Percentiles rank a stretch among this genome's conserved stretches.
phyloP scores from a whole-genome alignment of 2,797 vertebrate genomes.

The Helicolenus hilgendorfi region DNA sequence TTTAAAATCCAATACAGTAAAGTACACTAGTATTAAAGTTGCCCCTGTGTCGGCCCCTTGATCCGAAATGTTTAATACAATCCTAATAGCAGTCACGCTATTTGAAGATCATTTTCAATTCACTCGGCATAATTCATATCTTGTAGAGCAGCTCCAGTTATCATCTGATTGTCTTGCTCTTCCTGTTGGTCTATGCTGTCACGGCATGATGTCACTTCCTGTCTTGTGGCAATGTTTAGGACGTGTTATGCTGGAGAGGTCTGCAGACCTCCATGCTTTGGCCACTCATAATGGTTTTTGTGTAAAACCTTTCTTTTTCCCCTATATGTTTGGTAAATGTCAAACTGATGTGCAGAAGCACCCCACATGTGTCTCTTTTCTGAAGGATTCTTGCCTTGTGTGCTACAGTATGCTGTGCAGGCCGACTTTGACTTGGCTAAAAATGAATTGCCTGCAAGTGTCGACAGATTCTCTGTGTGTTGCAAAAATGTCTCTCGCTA shows the following conservation, averaged over 20 bases:
- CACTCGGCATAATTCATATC: slow-evolving; percentile 68
- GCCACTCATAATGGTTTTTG: slow-evolving; percentile 33
- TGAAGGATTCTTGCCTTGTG: slow-evolving; percentile 75
- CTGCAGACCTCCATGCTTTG: slow-evolving; percentile 40
- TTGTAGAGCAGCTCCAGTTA: slow-evolving; percentile 74
- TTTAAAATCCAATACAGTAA: slow-evolving; percentile 19
- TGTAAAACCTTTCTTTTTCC: slow-evolving; percentile 24
- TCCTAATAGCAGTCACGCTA: background rate
- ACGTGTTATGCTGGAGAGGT: slow-evolving; percentile 27
- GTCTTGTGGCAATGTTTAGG: slow-evolving; percentile 44
- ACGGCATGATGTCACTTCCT: slow-evolving; percentile 75
- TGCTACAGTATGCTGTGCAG: slow-evolving; percentile 16
- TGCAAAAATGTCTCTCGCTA: slow-evolving; percentile 5
- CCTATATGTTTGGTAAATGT: slow-evolving; percentile 73
- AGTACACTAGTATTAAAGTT: background rate
- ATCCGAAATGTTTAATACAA: slow-evolving; percentile 12
- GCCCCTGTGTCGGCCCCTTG: background rate
- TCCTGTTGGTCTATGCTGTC: slow-evolving; percentile 29
- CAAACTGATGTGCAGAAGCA: slow-evolving; percentile 53
- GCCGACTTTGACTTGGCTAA: slow-evolving; percentile 52
- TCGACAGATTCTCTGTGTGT: slow-evolving; percentile 18
- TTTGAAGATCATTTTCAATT: background rate
- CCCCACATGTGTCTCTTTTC: slow-evolving; percentile 36
- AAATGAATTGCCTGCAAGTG: slow-evolving; percentile 34
- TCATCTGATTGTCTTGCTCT: slow-evolving; percentile 40